A percentile compares a stretch with the other conserved stretches of the same genome.
phyloP scores from a whole-genome alignment of 2,888 invertebrate species.

The Mesorhabditis sp. region DNA sequence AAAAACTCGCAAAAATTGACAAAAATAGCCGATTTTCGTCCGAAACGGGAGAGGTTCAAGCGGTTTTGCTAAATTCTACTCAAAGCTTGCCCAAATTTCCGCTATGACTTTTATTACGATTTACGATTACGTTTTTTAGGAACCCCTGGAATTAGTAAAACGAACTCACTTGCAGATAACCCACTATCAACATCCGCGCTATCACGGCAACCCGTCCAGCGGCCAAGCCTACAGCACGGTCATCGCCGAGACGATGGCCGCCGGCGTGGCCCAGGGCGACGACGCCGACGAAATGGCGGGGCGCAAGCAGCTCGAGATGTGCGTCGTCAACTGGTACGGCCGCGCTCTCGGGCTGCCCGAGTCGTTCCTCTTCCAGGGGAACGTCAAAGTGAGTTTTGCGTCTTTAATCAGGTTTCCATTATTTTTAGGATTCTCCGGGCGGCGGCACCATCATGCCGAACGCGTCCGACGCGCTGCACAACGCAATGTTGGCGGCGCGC shows the following conservation, averaged over 20 bases:
- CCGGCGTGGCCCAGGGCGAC: background rate
- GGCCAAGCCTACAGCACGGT: background rate
- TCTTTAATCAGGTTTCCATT: background rate
- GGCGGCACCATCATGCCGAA: background rate
- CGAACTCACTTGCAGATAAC: background rate
- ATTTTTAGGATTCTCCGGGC: conserved; percentile 5
- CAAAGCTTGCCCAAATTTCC: too few relatives aligned
- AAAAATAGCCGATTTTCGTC: too few relatives aligned
- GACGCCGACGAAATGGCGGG: background rate
- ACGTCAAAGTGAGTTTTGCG: conserved; percentile 1
- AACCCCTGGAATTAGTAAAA: too few relatives aligned
- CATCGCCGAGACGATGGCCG: background rate
- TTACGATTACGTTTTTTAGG: too few relatives aligned
- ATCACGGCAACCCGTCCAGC: background rate
- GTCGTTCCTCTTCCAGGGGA: background rate
- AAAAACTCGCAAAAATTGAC: too few relatives aligned
- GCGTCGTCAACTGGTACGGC: conserved; percentile 3
- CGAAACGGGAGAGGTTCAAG: too few relatives aligned
- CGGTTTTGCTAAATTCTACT: too few relatives aligned
- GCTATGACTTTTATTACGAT: too few relatives aligned
- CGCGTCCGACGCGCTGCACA: background rate
- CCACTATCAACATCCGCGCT: background rate
- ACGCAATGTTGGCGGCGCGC: conserved; percentile 1
- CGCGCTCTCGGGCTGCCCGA: background rate
- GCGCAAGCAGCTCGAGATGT: conserved; percentile 5